These are phyloP conservation scores for Brachionus sp. DNA, from an alignment of 1,140 invertebrate genomes.

Conservation along the genomic window DNA sequence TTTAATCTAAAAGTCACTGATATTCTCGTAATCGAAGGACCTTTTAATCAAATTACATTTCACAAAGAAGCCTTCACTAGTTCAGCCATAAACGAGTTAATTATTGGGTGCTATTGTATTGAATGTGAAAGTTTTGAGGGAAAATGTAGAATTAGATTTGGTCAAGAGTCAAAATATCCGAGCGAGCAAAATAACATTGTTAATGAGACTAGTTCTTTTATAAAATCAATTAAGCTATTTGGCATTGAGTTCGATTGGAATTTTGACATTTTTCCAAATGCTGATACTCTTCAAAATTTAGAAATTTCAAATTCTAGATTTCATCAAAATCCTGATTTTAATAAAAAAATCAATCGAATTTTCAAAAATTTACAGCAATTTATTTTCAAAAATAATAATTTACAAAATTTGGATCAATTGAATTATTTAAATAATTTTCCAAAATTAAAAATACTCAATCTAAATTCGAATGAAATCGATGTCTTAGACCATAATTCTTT, in stretches of 20 bases:
- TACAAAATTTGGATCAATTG: conserved; percentile 2
- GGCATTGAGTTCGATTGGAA: conserved; percentile 37
- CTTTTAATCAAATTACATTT: conserved; percentile 39
- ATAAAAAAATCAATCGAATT: not conserved
- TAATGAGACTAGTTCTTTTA: not conserved
- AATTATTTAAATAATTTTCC: conserved; percentile 22
- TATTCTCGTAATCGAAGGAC: conserved; percentile 1
- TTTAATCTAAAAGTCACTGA: not conserved
- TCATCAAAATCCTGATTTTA: not conserved
- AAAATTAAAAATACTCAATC: not conserved
- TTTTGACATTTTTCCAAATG: not conserved
- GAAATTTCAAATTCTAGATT: conserved; percentile 43
- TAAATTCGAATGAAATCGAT: conserved; percentile 13
- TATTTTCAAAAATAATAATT: conserved; percentile 34
- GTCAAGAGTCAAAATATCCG: conserved; percentile 13
- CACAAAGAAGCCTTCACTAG: not conserved
- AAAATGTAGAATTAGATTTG: not conserved
- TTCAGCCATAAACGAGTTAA: conserved; percentile 18
- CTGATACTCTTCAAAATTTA: not conserved
- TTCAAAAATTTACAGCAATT: conserved; percentile 26
- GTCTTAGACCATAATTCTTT: not conserved
- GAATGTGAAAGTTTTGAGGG: conserved; percentile 37
- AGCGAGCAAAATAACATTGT: not conserved
- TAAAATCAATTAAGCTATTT: conserved; percentile 33
- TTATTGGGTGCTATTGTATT: conserved; percentile 40